Conservation (phyloP, 2,888 invertebrate species). For the Cantharis lateralis region DNA sequence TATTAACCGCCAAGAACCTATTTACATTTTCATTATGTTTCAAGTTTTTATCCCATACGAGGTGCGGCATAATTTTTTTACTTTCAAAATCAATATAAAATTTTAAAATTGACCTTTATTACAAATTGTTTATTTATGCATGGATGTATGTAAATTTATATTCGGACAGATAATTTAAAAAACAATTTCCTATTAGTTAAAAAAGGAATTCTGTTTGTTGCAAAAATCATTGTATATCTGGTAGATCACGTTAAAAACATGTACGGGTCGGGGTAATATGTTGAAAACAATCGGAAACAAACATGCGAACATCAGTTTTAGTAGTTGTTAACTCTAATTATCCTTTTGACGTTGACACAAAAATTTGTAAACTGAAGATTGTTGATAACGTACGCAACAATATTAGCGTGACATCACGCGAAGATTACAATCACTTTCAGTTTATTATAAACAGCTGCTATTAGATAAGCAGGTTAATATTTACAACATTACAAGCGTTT, state of each 20-base stretch:
- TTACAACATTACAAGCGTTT: neutral
- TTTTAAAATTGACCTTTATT: too few relatives aligned
- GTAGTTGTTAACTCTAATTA: neutral
- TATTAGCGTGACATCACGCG: neutral
- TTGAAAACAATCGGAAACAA: neutral
- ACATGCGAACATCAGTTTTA: neutral
- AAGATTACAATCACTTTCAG: neutral
- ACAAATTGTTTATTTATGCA: too few relatives aligned
- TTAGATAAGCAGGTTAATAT: neutral
- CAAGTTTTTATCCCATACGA: neutral
- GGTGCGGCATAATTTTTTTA: neutral
- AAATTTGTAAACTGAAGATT: neutral
- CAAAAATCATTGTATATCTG: neutral
- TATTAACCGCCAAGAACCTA: neutral
- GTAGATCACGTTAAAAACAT: neutral
- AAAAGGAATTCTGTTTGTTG: neutral
- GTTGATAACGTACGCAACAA: neutral
- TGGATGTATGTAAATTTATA: too few relatives aligned
- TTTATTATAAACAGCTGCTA: neutral
- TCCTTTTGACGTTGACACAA: neutral
- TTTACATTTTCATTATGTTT: neutral
- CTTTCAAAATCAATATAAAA: neutral
- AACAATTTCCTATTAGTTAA: too few relatives aligned
- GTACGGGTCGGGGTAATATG: neutral
- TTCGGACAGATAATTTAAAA: too few relatives aligned